A percentile compares a stretch with the other conserved stretches of the same genome.
Conservation (phyloP, 2,888 invertebrate genomes). For the Tipula unca region DNA sequence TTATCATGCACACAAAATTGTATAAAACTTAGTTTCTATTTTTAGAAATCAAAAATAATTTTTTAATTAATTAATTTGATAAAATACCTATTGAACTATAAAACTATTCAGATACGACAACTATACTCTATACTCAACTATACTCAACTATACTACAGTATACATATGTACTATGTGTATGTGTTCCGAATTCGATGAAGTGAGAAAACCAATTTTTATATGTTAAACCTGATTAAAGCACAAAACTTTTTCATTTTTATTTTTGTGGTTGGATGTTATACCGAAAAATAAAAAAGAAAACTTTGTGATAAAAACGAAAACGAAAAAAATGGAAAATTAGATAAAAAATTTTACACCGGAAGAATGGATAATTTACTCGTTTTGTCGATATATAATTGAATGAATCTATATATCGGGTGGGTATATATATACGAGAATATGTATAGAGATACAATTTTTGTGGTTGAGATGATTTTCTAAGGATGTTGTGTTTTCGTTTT, state of each 20-base stretch:
- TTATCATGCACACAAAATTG: neutral
- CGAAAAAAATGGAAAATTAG: neutral
- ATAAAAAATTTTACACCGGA: neutral
- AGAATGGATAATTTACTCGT: conserved; percentile 14
- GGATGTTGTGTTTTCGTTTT: neutral
- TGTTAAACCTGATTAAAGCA: neutral
- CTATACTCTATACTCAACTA: neutral
- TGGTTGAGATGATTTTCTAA: neutral
- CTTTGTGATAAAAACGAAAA: neutral
- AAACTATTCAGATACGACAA: neutral
- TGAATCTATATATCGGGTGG: neutral
- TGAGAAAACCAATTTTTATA: neutral
- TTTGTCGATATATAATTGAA: neutral
- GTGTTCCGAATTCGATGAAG: neutral
- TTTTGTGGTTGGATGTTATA: neutral
- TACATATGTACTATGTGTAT: neutral
- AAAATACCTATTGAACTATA: neutral
- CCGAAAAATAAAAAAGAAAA: neutral
- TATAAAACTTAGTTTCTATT: neutral
- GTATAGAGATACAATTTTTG: neutral
- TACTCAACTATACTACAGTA: too few relatives aligned
- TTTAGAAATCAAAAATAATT: neutral
- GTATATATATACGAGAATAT: neutral
- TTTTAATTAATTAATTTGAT: conserved; percentile 14
- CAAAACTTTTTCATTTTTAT: neutral